Percentiles rank a stretch among this genome's conserved stretches.
Evolutionary conservation across 2,888 invertebrate genomes (phyloP).

Genomic region (Harpagoxenus sublaevis): DNA sequence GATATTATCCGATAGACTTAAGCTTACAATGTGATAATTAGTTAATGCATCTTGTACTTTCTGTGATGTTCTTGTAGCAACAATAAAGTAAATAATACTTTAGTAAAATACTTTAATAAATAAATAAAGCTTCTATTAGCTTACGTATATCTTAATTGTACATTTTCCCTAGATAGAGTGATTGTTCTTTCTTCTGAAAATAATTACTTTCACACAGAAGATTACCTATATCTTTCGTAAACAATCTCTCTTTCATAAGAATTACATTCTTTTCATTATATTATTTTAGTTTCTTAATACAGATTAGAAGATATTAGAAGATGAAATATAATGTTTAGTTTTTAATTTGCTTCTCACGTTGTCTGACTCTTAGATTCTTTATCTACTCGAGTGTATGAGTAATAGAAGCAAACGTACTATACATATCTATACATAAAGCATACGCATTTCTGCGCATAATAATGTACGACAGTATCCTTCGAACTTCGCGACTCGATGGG

Average conservation of each 20-base stretch:
- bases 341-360: not conserved
- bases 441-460: slow-evolving; percentile 26
- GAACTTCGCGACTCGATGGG: slow-evolving; percentile 23
- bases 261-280: not conserved
- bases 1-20: slow-evolving; percentile 34
- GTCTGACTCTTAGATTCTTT: not conserved
- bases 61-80: not conserved
- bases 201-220: not conserved
- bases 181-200: not conserved
- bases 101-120: not conserved
- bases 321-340: not conserved
- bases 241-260: not conserved
- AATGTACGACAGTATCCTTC: slow-evolving; percentile 10
- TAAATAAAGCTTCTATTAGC: not conserved
- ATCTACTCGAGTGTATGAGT: not conserved
- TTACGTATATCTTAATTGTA: not conserved
- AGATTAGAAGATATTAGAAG: not conserved
- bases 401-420: not conserved
- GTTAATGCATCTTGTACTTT: not conserved
- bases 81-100: not conserved
- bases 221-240: not conserved
- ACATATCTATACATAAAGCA: not conserved
- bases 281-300: not conserved
- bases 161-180: not conserved
- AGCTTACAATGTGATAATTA: not conserved